Evolutionary conservation across 2,113 vertebrate species (phyloP).

Genomic region (Podiceps cristatus): DNA sequence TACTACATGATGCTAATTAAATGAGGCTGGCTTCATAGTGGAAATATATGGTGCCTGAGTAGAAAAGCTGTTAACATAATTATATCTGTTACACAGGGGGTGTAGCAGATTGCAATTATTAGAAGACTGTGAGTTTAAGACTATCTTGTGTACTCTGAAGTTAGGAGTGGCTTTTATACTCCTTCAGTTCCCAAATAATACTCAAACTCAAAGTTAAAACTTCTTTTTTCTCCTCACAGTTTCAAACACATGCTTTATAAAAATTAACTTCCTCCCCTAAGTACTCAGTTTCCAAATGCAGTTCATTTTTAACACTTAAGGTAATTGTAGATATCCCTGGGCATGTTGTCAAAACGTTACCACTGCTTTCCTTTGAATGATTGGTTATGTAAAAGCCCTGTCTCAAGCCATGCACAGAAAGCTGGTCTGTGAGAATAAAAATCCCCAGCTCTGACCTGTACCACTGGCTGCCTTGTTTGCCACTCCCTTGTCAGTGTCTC

Average conservation of each 20-base stretch:
- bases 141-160: constrained; percentile 32
- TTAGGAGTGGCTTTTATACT: constrained; percentile 53
- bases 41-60: constrained; percentile 70
- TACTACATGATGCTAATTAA: constrained; percentile 80
- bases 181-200: constrained; percentile 36
- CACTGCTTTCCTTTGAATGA: constrained; percentile 3
- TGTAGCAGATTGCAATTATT: constrained; percentile 76
- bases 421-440: background rate
- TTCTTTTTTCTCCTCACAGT: background rate
- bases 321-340: background rate
- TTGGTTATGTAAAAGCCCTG: background rate
- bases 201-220: background rate
- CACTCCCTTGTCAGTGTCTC: background rate
- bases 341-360: constrained; percentile 46
- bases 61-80: constrained; percentile 80
- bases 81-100: constrained; percentile 72
- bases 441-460: background rate
- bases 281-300: constrained; percentile 37
- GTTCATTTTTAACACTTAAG: constrained; percentile 21
- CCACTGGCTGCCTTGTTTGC: background rate
- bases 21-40: constrained; percentile 76
- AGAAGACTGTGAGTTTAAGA: constrained; percentile 62
- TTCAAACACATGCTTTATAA: constrained; percentile 6
- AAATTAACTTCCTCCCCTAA: constrained; percentile 1
- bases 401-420: constrained; percentile 23